phyloP scores from a whole-genome alignment of 2,888 invertebrate species.

The Mesochorus sp. region DNA sequence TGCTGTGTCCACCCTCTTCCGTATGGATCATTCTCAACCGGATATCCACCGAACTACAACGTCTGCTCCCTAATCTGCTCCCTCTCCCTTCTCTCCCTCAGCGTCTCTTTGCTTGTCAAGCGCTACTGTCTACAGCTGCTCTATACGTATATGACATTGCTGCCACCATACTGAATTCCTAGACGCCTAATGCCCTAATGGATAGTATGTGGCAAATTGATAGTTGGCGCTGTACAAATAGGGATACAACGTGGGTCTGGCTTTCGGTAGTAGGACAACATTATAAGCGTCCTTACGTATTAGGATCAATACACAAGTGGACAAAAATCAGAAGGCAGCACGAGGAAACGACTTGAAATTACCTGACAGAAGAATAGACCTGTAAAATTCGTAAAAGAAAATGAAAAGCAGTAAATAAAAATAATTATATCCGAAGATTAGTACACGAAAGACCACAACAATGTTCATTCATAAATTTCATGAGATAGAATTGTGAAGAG shows the following conservation, averaged over 20 bases:
- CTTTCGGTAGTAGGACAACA: constrained; percentile 6
- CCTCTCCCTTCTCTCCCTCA: constrained; percentile 25
- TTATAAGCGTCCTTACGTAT: too few relatives aligned
- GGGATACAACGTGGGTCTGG: constrained; percentile 68
- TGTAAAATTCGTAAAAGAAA: too few relatives aligned
- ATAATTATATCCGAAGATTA: neutral
- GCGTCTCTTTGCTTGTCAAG: constrained; percentile 42
- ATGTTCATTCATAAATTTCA: neutral
- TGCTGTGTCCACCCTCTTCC: constrained; percentile 49
- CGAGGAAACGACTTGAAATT: too few relatives aligned
- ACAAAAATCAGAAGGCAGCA: too few relatives aligned
- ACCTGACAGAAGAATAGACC: too few relatives aligned
- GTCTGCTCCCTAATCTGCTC: constrained; percentile 54
- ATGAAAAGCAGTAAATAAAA: too few relatives aligned
- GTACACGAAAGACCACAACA: neutral
- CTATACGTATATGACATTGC: constrained; percentile 42
- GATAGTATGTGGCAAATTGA: constrained; percentile 76
- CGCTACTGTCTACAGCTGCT: constrained; percentile 40
- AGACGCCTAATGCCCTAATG: constrained; percentile 74
- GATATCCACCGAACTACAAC: constrained; percentile 33
- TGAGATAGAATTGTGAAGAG: neutral
- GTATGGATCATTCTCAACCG: constrained; percentile 37
- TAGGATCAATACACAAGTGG: too few relatives aligned
- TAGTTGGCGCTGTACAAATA: constrained; percentile 74
- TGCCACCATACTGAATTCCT: constrained; percentile 47